Conservation (phyloP, 2,888 invertebrate genomes). For the Pyrrhosoma nymphula region DNA sequence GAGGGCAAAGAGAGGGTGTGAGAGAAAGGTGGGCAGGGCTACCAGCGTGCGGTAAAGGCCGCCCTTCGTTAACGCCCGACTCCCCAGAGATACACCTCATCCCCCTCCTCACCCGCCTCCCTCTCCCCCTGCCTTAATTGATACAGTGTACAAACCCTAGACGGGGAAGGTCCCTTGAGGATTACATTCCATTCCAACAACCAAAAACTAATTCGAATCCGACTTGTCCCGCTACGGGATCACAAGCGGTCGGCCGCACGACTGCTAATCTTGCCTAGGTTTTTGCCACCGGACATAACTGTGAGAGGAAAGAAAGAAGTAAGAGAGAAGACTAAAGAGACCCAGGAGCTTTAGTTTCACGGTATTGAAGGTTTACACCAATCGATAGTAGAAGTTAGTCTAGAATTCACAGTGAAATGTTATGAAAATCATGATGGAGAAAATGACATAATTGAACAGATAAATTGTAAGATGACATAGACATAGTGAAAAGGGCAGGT, state of each 20-base stretch:
- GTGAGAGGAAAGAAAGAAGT: background rate
- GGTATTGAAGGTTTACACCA: too few relatives aligned
- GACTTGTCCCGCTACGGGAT: background rate
- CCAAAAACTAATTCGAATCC: background rate
- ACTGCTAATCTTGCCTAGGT: background rate
- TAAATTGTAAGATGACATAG: too few relatives aligned
- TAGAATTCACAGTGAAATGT: too few relatives aligned
- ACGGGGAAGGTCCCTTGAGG: background rate
- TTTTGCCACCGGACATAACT: background rate
- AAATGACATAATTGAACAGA: too few relatives aligned
- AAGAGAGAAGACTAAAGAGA: too few relatives aligned
- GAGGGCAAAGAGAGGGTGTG: background rate
- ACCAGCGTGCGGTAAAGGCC: background rate
- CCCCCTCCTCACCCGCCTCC: background rate
- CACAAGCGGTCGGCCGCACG: background rate
- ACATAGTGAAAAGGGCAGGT: too few relatives aligned
- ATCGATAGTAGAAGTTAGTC: too few relatives aligned
- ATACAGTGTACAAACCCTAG: background rate
- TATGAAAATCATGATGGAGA: too few relatives aligned
- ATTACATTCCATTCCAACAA: background rate
- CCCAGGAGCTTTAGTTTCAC: too few relatives aligned
- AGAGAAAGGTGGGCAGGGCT: background rate
- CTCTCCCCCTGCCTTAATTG: background rate
- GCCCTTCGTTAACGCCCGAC: background rate
- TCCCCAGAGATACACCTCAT: background rate